Percentiles rank a stretch among this genome's conserved stretches.
Conservation (phyloP, 2,888 invertebrate species). For the Hartigia nigra region DNA sequence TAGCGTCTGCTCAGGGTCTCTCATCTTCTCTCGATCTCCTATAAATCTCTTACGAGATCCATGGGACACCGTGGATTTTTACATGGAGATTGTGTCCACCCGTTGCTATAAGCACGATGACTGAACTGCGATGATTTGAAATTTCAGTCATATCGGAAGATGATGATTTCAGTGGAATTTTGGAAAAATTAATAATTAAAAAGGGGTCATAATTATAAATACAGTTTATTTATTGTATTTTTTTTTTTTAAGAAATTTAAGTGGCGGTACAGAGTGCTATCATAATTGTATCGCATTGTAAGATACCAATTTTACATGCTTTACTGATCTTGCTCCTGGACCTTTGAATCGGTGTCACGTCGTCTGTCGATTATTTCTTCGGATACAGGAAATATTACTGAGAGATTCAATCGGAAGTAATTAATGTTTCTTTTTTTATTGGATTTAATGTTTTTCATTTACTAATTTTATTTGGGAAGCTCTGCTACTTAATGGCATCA, state of each 20-base stretch:
- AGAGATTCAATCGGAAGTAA: not conserved
- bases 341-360: not conserved
- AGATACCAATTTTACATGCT: not conserved
- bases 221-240: no score
- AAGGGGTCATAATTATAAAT: no score
- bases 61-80: not conserved
- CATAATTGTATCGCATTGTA: not conserved
- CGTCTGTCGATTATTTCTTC: not conserved
- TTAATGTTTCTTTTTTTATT: not conserved
- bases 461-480: not conserved
- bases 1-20: conserved; percentile 3
- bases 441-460: not conserved
- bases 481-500: not conserved
- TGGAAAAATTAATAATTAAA: not conserved
- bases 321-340: not conserved
- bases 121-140: not conserved
- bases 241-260: no score
- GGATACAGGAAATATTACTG: not conserved
- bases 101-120: not conserved
- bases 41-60: not conserved
- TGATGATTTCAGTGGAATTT: not conserved
- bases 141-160: not conserved
- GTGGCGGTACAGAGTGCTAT: not conserved
- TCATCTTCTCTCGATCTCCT: conserved; percentile 15
- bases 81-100: not conserved